These are phyloP conservation scores for Globodera rostochiensis DNA, from an alignment of 1,140 invertebrate genomes.

Conservation along the genomic window DNA sequence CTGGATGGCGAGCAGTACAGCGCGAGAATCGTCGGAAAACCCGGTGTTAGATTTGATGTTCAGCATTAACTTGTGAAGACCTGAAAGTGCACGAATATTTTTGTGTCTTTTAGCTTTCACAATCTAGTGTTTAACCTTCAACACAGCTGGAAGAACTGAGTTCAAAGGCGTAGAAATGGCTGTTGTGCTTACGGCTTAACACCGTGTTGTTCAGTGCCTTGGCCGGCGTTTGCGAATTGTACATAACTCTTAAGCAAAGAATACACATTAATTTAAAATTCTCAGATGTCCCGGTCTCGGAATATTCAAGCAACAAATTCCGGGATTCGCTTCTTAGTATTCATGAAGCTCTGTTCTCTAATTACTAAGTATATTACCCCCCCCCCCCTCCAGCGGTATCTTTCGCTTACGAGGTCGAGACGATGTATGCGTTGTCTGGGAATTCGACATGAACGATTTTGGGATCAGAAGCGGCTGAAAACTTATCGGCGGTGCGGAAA, in stretches of 20 bases:
- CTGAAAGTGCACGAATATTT: background rate
- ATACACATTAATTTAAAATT: background rate
- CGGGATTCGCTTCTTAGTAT: too few species aligned
- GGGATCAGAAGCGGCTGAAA: slow-evolving; percentile 20
- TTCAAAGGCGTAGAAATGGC: background rate
- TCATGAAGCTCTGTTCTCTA: background rate
- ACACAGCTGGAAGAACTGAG: slow-evolving; percentile 7
- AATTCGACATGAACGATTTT: slow-evolving; percentile 22
- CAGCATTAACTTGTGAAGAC: background rate
- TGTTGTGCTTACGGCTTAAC: background rate
- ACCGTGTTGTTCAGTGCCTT: background rate
- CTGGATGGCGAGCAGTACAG: slow-evolving; percentile 17
- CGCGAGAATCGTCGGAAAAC: background rate
- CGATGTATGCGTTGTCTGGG: slow-evolving; percentile 4
- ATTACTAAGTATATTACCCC: background rate
- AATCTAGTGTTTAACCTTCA: background rate
- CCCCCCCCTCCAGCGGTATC: background rate
- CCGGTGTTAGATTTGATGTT: background rate
- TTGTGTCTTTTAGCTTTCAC: background rate
- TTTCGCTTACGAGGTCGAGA: background rate
- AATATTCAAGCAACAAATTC: background rate
- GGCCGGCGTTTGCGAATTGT: background rate
- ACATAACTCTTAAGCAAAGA: background rate
- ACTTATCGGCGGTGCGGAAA: slow-evolving; percentile 16
- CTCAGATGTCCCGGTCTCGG: background rate